phyloP scores from a whole-genome alignment of 1,140 invertebrate species.

The Neuroterus valhalla region DNA sequence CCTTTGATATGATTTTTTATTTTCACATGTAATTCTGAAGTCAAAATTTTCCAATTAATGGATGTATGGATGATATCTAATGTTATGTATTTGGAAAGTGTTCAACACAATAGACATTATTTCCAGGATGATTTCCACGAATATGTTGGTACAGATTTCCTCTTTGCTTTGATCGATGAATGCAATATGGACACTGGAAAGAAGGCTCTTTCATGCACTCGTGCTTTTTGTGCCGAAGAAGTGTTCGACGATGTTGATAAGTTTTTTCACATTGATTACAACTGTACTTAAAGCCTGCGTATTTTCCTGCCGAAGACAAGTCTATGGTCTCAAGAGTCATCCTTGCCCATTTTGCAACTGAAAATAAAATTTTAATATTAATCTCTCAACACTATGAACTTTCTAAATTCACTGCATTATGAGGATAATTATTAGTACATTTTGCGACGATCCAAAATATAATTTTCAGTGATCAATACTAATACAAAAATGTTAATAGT shows the following conservation, averaged over 20 bases:
- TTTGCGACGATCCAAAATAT: too few relatives aligned
- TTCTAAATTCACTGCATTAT: too few relatives aligned
- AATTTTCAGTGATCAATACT: too few relatives aligned
- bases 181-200: conserved; percentile 30
- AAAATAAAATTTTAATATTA: too few relatives aligned
- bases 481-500: too few relatives aligned
- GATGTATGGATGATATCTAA: too few relatives aligned
- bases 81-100: background rate
- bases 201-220: conserved; percentile 30
- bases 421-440: too few relatives aligned
- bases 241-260: conserved; percentile 53
- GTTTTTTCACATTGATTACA: conserved; percentile 12
- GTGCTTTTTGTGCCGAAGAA: conserved; percentile 83
- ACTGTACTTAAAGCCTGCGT: background rate
- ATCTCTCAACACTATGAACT: too few relatives aligned
- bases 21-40: too few relatives aligned
- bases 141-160: conserved; percentile 25
- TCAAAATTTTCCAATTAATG: too few relatives aligned
- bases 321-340: background rate
- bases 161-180: background rate
- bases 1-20: too few relatives aligned
- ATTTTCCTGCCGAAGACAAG: background rate
- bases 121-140: background rate
- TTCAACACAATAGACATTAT: conserved; percentile 5
- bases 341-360: background rate